A percentile compares a stretch with the other conserved stretches of the same genome.
Conservation (phyloP, 2,888 invertebrate species). For the Gibbula magus region DNA sequence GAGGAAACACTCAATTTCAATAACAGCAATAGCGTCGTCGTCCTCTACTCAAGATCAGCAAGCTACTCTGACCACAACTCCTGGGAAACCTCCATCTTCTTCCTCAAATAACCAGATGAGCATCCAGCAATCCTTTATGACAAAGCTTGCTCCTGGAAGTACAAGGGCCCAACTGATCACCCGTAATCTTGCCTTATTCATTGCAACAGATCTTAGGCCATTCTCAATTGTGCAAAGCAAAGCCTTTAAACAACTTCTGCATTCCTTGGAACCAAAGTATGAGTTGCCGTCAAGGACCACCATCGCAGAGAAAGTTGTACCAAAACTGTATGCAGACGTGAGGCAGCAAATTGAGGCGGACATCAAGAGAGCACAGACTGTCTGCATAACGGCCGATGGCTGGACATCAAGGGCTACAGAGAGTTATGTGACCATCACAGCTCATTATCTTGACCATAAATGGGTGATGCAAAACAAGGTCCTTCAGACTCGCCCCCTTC, state of each 20-base stretch:
- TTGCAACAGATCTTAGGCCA: background rate
- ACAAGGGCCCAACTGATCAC: background rate
- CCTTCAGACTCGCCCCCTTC: background rate
- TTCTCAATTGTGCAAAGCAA: constrained; percentile 10
- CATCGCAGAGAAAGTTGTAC: background rate
- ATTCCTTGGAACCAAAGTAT: constrained; percentile 19
- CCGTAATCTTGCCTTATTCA: background rate
- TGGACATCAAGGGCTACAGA: constrained; percentile 25
- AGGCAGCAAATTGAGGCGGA: background rate
- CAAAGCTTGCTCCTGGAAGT: constrained; percentile 9
- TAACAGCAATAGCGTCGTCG: background rate
- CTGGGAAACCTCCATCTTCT: background rate
- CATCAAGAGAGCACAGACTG: background rate
- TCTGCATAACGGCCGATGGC: constrained; percentile 27
- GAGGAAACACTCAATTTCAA: background rate
- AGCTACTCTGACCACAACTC: background rate
- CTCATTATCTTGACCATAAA: constrained; percentile 9
- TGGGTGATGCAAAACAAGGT: constrained; percentile 18
- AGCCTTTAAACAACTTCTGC: constrained; percentile 3
- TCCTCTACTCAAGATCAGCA: background rate
- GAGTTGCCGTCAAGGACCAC: constrained; percentile 18
- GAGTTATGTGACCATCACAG: constrained; percentile 23
- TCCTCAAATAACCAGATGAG: background rate
- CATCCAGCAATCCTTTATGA: background rate
- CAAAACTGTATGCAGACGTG: background rate